Conservation (phyloP, 2,888 invertebrate species). For the Pimpla rufipes region DNA sequence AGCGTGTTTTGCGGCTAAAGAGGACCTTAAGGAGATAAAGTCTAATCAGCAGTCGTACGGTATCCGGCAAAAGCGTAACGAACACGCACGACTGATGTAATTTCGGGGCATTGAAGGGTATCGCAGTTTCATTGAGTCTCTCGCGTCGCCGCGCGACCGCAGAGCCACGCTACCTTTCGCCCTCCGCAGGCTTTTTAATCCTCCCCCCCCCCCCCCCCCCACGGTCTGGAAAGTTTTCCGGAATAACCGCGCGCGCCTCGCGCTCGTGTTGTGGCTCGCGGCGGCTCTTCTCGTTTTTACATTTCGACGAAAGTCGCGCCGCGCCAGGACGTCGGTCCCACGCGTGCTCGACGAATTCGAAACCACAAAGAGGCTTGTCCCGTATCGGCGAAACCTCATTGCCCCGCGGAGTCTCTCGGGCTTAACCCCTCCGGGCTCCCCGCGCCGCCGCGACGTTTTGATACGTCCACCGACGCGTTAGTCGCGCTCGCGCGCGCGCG, state of each 20-base stretch:
- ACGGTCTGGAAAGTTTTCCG: conserved; percentile 48
- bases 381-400: conserved; percentile 66
- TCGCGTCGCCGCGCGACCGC: conserved; percentile 24
- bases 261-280: conserved; percentile 6
- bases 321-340: conserved; percentile 2
- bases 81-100: conserved; percentile 53
- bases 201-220: background rate
- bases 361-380: conserved; percentile 58
- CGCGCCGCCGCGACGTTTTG: conserved; percentile 1
- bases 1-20: background rate
- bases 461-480: conserved; percentile 1
- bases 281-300: conserved; percentile 3
- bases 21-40: conserved; percentile 15
- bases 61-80: conserved; percentile 50
- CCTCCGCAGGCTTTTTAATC: conserved; percentile 54
- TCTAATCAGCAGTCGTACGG: conserved; percentile 25
- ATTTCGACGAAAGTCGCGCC: conserved; percentile 16
- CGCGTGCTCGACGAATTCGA: conserved; percentile 41
- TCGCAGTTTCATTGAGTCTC: conserved; percentile 56
- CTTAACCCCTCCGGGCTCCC: conserved; percentile 1
- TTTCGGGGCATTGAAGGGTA: conserved; percentile 62
- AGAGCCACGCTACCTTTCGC: conserved; percentile 9
- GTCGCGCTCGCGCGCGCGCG: background rate
- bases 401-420: conserved; percentile 36
- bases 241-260: conserved; percentile 19